Base-by-base conservation (phyloP, 1,140 invertebrate genomes). In the Saccostrea glomerata region DNA sequence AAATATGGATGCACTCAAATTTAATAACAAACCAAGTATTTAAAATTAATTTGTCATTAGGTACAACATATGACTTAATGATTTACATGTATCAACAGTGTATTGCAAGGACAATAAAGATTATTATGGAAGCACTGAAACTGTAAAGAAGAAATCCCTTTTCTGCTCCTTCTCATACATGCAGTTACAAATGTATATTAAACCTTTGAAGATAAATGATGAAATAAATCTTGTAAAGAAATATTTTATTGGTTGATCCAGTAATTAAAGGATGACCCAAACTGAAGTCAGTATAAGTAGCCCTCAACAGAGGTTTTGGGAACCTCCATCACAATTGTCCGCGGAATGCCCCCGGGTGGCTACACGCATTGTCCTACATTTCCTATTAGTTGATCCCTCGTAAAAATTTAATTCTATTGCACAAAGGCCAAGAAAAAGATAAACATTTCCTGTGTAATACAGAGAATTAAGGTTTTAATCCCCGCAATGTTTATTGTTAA, bases 401-500 rank as follows among this genome's bases (percentile, higher is more conserved):
- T 36, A 25, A 77, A 77, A 77, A 77, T 77, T 77, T 77, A 77
- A 77, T 77, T 77, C 70, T 77, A 23, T 77, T 77, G 70, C 70
- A 77, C 70, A 77, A 77, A 30, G 70, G 25, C 25, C 23, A 36
- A 25, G 30, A 36, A 77, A 77, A 77, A 77, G 70, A 77, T 77
- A 77, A 77, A 77, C 70, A 77, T 36, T 25, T 25, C 25, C 70
- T 15, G 13, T 77, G 25, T 77, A 30, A 77, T 77, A 25, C 13
- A 36, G 70, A 77, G 70, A 77, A 77, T 77, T 77, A 77, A 30
- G 25, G 70, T 30, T 77, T 77, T 77, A 77, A 77, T 77, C 70
- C 70, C 70, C 23, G 2, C 70, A 77, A 77, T 77, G 25, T 77
- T 77, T 77, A 77, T 77, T 77, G 70, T 77, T 77, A 30, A 30